Evolutionary conservation across 1,140 invertebrate genomes (phyloP).

Genomic region (Aricia agestis): DNA sequence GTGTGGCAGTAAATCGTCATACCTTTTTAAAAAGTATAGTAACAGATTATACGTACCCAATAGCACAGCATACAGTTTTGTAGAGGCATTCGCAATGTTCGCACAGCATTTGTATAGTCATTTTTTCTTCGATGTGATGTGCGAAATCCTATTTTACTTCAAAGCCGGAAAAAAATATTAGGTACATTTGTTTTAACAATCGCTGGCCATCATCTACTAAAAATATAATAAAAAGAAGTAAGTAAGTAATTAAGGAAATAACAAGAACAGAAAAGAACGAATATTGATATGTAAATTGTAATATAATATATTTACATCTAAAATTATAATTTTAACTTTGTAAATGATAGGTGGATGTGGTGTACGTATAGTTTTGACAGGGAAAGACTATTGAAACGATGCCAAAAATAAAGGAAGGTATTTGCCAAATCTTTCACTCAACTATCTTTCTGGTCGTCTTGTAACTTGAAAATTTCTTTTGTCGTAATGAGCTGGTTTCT

Average conservation of each 20-base stretch:
- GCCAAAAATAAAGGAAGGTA: conserved; percentile 30
- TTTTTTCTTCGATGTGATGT: conserved; percentile 1
- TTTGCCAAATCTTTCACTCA: conserved; percentile 24
- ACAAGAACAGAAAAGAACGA: neutral
- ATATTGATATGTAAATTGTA: no score
- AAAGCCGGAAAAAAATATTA: neutral
- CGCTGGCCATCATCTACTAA: neutral
- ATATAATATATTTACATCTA: no score
- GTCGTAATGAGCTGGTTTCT: neutral
- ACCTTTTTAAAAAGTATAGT: neutral
- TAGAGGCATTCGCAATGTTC: conserved; percentile 8
- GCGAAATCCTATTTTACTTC: neutral
- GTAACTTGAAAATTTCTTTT: conserved; percentile 15
- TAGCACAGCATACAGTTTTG: neutral
- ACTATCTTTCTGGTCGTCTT: conserved; percentile 13
- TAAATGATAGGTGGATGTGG: conserved; percentile 5
- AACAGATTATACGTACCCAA: conserved; percentile 6
- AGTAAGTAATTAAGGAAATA: neutral
- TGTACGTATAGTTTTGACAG: conserved; percentile 1
- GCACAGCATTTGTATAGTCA: conserved; percentile 11
- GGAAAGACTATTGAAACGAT: conserved; percentile 20
- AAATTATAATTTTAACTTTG: neutral
- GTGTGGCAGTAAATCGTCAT: no score
- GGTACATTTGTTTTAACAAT: neutral
- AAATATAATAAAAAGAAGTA: no score